These are phyloP conservation scores for Lytechinus pictus DNA, from an alignment of 35 echinoderm and acorn worm genomes.

Conservation along the genomic window DNA sequence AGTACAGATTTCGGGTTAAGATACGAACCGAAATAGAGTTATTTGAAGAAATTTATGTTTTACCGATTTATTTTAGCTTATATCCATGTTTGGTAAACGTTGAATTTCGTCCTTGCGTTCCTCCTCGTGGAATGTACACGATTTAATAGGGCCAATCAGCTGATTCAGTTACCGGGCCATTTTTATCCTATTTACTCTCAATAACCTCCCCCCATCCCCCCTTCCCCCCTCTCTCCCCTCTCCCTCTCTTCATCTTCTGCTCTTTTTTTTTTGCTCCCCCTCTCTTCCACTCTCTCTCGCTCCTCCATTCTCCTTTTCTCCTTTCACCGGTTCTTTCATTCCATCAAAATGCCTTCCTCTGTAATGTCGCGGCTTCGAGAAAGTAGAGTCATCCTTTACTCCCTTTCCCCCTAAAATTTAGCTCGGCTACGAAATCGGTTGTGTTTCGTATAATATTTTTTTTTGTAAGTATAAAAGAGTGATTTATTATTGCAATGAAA, in stretches of 20 bases:
- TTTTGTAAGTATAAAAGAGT: no score
- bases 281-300: not conserved
- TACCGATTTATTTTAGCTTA: not conserved
- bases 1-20: no score
- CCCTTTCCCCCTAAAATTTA: not conserved
- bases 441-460: no score
- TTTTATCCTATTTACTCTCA: not conserved
- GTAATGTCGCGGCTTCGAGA: no score
- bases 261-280: not conserved
- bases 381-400: not conserved
- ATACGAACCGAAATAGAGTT: not conserved
- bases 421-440: no score
- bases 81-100: conserved; percentile 12
- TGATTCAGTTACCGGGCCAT: not conserved
- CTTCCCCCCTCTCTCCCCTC: not conserved
- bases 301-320: no score
- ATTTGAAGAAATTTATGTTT: not conserved
- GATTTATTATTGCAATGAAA: no score
- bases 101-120: not conserved
- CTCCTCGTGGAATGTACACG: not conserved
- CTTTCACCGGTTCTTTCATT: no score
- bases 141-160: not conserved
- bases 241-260: not conserved
- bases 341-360: not conserved
- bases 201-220: not conserved